phyloP scores from a whole-genome alignment of 2,797 vertebrate species.

The Perdix hodgsoniae region DNA sequence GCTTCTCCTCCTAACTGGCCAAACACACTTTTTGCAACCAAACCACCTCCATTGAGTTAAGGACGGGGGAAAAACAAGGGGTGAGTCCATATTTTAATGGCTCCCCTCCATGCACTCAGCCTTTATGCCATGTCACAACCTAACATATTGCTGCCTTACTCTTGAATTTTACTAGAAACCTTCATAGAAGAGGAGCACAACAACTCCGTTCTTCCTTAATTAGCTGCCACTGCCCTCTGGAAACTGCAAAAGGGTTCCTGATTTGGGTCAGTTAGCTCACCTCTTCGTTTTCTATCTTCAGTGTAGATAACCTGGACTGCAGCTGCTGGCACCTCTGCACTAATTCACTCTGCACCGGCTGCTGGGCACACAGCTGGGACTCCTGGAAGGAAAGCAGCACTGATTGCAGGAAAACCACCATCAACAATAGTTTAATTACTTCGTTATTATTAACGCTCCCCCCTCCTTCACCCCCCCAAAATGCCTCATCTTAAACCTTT shows the following conservation, averaged over 20 bases:
- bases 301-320: slow-evolving; percentile 92
- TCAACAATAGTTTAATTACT: fast-evolving
- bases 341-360: slow-evolving; percentile 90
- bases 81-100: fast-evolving
- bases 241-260: background rate
- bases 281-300: slow-evolving; percentile 98
- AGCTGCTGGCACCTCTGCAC: slow-evolving; percentile 95
- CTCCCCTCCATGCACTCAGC: background rate
- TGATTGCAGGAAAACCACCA: background rate
- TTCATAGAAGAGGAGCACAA: background rate
- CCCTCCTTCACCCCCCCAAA: background rate
- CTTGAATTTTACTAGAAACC: background rate
- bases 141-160: fast-evolving
- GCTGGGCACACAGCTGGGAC: slow-evolving; percentile 92
- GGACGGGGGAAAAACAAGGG: background rate
- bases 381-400: slow-evolving; percentile 80
- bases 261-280: slow-evolving; percentile 70
- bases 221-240: background rate
- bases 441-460: background rate
- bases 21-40: background rate
- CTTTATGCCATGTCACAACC: background rate
- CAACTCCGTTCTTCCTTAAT: background rate
- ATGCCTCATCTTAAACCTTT: fast-evolving
- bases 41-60: background rate
- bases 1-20: background rate